A percentile compares a stretch with the other conserved stretches of the same genome.
phyloP scores from a whole-genome alignment of 2,888 invertebrate genomes.

The Podabrus alpinus region DNA sequence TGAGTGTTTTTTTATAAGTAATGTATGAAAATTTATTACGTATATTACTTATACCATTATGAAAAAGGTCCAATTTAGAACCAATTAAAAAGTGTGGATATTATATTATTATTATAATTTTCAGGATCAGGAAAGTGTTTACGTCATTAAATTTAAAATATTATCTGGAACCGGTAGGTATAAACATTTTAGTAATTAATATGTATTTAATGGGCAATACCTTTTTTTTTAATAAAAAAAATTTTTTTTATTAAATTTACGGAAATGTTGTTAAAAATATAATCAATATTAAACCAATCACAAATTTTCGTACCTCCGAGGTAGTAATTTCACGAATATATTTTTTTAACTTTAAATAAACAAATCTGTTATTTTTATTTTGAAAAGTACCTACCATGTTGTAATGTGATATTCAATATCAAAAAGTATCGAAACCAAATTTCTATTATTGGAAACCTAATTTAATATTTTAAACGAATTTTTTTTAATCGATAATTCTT shows the following conservation, averaged over 20 bases:
- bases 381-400: background rate
- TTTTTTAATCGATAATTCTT: background rate
- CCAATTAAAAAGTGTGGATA: too few relatives aligned
- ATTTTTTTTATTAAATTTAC: too few relatives aligned
- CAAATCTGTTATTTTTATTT: background rate
- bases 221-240: too few relatives aligned
- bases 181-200: too few relatives aligned
- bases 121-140: too few relatives aligned
- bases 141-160: too few relatives aligned
- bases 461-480: background rate
- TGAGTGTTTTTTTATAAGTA: background rate
- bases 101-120: too few relatives aligned
- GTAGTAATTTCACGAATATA: background rate
- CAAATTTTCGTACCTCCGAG: background rate
- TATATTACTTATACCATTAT: background rate
- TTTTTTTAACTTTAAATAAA: background rate
- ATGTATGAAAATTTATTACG: background rate
- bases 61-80: too few relatives aligned
- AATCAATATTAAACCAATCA: background rate
- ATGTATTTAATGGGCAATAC: too few relatives aligned
- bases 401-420: background rate
- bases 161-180: too few relatives aligned
- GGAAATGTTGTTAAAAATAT: too few relatives aligned
- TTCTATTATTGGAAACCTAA: background rate
- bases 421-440: background rate